Base-by-base conservation (phyloP, 2,888 invertebrate genomes). In the Taphrorychus bicolor region DNA sequence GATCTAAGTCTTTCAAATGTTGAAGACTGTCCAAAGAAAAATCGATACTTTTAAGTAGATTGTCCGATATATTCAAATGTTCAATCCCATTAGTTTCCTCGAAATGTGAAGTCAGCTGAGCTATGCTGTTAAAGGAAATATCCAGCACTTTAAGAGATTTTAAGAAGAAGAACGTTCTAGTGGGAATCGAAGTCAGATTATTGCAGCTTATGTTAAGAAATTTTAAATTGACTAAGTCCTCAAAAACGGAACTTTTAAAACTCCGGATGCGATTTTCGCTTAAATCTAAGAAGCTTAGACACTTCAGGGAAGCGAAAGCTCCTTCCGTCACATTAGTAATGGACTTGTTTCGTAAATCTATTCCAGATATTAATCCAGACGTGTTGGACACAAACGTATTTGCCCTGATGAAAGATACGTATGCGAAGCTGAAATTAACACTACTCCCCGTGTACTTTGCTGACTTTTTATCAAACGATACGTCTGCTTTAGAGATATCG, bases 91-190 rank as follows among this genome's bases (percentile, higher is more conserved):
- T 11, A 18, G 42, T 63, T 21, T 49, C 17, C 9, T 40, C 32
- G 14, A 56, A 40, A 4, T 32, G 67, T 16, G 71, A 70, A 1
- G 32, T 54, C 3, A 58, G 48, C 21, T 78, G 41, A 3, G 59
- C 57, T 24, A 80, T 65, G 23, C 71, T 66, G 61, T 80, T 80
- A 16, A 57, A 49, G 0, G 79, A 78, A 42, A 81, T 70, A 72
- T 80, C 76, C 52, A 80, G 67, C 14, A 60, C 52, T 56, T 71
- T 61, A 21, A 77, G 48, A 40, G 59, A 66, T 19, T 54, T 51
- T 23, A 73, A 59, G 52, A 61, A 24, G 18, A 60, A 24, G 66
- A 74, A 71, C 48, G 69, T 64, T 16, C 65, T 57, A 11, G 70
- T 70, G n/a, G 63, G 65, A 32, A 78, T 59, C 18, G 66, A 40